Base-by-base conservation (phyloP, 2,113 vertebrate genomes). In the Lophius piscatorius region DNA sequence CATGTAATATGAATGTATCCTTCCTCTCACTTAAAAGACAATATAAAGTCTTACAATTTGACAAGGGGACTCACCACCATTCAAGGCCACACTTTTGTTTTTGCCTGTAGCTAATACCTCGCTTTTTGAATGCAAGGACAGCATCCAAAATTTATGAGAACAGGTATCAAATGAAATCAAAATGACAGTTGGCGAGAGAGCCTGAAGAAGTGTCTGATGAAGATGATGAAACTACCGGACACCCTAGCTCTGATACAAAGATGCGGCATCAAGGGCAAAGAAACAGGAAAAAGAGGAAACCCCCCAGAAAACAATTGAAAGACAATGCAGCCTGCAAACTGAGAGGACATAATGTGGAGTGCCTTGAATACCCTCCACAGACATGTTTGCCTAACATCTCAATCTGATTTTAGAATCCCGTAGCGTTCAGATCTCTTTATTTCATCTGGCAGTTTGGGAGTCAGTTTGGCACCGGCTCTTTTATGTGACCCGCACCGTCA, bases 111-210 rank as follows among this genome's bases (percentile, higher is more conserved):
- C 74, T 56, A 70, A 63, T 54, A 63, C 52, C 48, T 67, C 40
- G 36, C 40, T 70, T 70, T 66, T 46, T 54, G 42, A 41, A 34
- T 68, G 38, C 33, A 46, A 59, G 49, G 58, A 78, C 52, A 72
- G 47, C 39, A 72, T 80, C 33, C 61, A 83, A 82, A 61, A 82
- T 78, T 80, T 57, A 81, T 82, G 66, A 77, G 35, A 74, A 70
- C 56, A 64, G 44, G 61, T 70, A 83, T 81, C 35, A 62, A 74
- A 74, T 80, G 23, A 76, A 86, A 77, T 61, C 64, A 49, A 69
- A 74, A 82, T 56, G 59, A 49, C 60, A 77, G 23, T 20, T 7
- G 5, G 52, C 51, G 58, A 74, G 42, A 75, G 42, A 69, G 29
- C 55, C 70, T 2, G 11, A 33, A 78, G 55, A 76, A 34, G 29